Evolutionary conservation across 64 coral and sea anemone genomes (phyloP).

Genomic region (Cladopsammia gracilis): DNA sequence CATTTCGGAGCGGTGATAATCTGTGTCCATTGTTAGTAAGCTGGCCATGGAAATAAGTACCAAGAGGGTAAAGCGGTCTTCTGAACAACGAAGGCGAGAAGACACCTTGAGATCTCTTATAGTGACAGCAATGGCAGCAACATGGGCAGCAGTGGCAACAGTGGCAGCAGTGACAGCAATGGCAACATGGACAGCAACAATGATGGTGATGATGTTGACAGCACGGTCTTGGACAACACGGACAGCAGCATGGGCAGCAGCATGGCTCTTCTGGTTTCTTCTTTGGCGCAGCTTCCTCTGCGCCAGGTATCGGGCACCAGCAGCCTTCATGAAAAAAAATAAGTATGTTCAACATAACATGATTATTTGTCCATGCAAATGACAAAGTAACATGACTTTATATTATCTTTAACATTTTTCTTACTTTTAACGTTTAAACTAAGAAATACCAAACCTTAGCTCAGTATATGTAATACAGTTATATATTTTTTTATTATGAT

Average conservation of each 20-base stretch:
- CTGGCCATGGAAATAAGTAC: background rate
- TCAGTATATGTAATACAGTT: too few species aligned
- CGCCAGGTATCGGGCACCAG: slow-evolving; percentile 39
- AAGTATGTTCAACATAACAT: too few species aligned
- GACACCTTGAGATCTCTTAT: slow-evolving; percentile 56
- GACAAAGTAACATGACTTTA: too few species aligned
- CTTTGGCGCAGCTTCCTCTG: background rate
- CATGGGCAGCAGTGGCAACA: slow-evolving; percentile 73
- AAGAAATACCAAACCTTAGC: too few species aligned
- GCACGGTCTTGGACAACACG: slow-evolving; percentile 27
- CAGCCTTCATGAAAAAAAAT: slow-evolving; percentile 1
- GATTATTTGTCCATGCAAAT: too few species aligned
- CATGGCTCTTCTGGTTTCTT: slow-evolving; percentile 22
- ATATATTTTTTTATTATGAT: too few species aligned
- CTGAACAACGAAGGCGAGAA: background rate
- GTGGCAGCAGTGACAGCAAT: slow-evolving; percentile 32
- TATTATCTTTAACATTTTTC: too few species aligned
- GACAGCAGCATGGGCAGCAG: slow-evolving; percentile 25
- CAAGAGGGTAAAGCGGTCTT: background rate
- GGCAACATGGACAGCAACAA: slow-evolving; percentile 59
- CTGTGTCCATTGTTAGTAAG: background rate
- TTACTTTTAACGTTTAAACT: too few species aligned
- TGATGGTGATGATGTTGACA: slow-evolving; percentile 59
- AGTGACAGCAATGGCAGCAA: slow-evolving; percentile 63
- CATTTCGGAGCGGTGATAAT: background rate